Evolutionary conservation across 2,113 vertebrate species (phyloP), one percentile per base, ranked within the genome.

Genomic region (Crotophaga sulcirostris): DNA sequence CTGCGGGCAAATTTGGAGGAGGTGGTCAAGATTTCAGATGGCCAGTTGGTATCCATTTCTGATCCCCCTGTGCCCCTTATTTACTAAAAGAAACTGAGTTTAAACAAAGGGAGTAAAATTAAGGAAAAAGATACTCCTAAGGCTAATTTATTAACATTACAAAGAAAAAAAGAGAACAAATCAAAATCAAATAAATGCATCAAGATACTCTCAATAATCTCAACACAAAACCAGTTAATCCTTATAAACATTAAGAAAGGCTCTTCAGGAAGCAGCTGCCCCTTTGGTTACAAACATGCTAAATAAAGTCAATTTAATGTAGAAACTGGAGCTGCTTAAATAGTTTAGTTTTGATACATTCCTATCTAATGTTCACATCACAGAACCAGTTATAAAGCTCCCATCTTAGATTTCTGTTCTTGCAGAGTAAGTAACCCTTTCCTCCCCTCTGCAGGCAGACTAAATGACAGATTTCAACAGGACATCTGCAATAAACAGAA

Each of bases 281-380:
- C 29, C 28, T 88, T 77, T 94, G 60, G 64, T 88, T 95, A 86
- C 68, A 81, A 95, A 96, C 60, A 67, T 42, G 56, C 51, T 31
- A 17, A 85, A 86, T 31, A 17, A 85, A 88, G 82, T 74, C 78
- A 88, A 94, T 83, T 94, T 70, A 77, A 78, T 69, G 55, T 10
- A 86, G 95, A 94, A 96, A 91, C 76, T 63, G 64, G 68, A 96
- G 47, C 79, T 86, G 79, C 75, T 45, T 80, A 77, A 96, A 94
- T 94, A 95, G 94, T 88, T 96, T 90, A 78, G 52, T 88, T 95
- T 92, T 90, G 94, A 96, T 83, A 84, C 56, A 36, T 93, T 81
- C 64, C 80, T 96, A 89, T 96, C 85, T 91, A 72, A 92, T 86
- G 85, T 77, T 90, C 90, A 70, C 76, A 86, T 91, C 94, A 88